phyloP scores from a whole-genome alignment of 1,140 invertebrate species.

The Galendromus occidentalis region DNA sequence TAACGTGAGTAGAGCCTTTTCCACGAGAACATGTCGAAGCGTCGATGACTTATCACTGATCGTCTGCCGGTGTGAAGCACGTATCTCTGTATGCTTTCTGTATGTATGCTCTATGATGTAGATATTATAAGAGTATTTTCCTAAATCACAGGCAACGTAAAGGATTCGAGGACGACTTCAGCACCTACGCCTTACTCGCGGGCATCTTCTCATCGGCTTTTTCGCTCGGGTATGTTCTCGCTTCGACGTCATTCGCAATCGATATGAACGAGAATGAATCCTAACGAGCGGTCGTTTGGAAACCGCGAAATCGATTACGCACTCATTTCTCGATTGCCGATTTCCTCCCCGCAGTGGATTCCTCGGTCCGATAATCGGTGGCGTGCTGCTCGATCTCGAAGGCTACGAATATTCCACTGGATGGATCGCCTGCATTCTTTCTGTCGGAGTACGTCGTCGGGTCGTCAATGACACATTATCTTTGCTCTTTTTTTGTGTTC shows the following conservation, averaged over 20 bases:
- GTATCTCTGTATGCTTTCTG: too few relatives aligned
- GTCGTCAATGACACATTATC: too few relatives aligned
- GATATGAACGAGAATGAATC: background rate
- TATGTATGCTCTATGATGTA: too few relatives aligned
- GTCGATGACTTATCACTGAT: too few relatives aligned
- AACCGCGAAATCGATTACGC: background rate
- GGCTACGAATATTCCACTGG: background rate
- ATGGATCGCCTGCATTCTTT: background rate
- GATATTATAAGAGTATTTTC: too few relatives aligned
- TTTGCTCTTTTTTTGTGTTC: too few relatives aligned
- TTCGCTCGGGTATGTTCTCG: background rate
- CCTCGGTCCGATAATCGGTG: background rate
- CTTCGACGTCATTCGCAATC: background rate
- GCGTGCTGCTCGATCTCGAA: background rate
- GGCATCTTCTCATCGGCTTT: slow-evolving; percentile 5
- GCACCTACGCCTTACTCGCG: background rate
- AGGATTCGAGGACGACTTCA: background rate
- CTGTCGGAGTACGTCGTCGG: background rate
- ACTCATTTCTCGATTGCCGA: too few relatives aligned
- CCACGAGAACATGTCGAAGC: too few relatives aligned
- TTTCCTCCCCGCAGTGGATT: background rate
- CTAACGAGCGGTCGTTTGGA: background rate
- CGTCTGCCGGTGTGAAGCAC: too few relatives aligned
- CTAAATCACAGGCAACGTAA: background rate
- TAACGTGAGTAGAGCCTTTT: background rate